Evolutionary conservation across 2,797 vertebrate species (phyloP).

Genomic region (Lithobates pipiens): DNA sequence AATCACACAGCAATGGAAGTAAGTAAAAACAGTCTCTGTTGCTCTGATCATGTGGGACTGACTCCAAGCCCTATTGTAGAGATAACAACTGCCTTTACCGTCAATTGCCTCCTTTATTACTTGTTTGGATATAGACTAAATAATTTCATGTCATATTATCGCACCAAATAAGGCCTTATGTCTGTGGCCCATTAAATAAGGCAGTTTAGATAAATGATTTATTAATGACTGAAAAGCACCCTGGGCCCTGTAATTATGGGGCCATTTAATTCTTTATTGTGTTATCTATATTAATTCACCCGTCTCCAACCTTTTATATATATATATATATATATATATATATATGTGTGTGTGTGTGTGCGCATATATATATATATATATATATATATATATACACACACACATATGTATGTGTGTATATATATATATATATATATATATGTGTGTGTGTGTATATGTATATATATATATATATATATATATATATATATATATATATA

Average conservation of each 20-base stretch:
- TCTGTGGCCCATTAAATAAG: not conserved
- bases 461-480: constrained; percentile 7
- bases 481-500: not conserved
- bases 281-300: not conserved
- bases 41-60: constrained; percentile 64
- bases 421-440: constrained; percentile 3
- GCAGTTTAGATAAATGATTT: not conserved
- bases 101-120: constrained; percentile 68
- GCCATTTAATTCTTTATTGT: not conserved
- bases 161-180: not conserved
- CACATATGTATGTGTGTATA: no score
- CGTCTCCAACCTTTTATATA: not conserved
- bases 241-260: not conserved
- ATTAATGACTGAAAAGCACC: not conserved
- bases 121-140: not conserved
- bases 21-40: constrained; percentile 75
- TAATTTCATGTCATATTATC: not conserved
- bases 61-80: constrained; percentile 50
- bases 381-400: not conserved
- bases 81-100: constrained; percentile 58
- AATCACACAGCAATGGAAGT: constrained; percentile 78
- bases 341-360: not conserved
- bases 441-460: no score
- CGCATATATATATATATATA: not conserved
- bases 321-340: no score